Evolutionary conservation across 2,888 invertebrate species (phyloP), one percentile per base, ranked within the genome.

Genomic region (Isoperla grammatica): DNA sequence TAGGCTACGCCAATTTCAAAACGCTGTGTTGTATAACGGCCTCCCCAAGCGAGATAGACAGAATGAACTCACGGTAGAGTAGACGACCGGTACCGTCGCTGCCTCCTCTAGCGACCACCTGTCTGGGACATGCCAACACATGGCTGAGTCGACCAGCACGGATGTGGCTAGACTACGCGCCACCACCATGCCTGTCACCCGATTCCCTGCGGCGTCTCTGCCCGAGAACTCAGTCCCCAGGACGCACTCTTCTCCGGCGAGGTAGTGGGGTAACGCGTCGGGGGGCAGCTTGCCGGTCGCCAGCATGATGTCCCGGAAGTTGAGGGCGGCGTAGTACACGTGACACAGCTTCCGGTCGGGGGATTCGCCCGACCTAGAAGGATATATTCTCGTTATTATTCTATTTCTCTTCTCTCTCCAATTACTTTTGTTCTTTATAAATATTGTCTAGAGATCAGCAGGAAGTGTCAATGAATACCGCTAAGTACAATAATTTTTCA

Each of bases 261-360:
- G 78, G 71, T 89, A 85, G 61, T 94, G 95, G 12, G 98, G 98
- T 60, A 98, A 82, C 50, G 97, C 95, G 78, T 98, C 98, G 35
- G 96, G 95, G 56, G 97, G 93, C 64, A 98, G 81, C 78, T 97
- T 96, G 68, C 97, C 98, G 20, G 94, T 94, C 23, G 97, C 96
- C 71, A 98, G 78, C 98, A 99, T 99, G 67, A 98, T 86, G 76
- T 99, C 98, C 67, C 97, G 86, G 88, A 98, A 98, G 78, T 98
- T 98, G 62, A 98, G 83, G 42, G 96, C 91, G 1, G 95, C 90
- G 76, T 91, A 96, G 75, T 95, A 90, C 12, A 96, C 95, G 64
- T 81, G 82, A 76, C 95, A 95, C 50, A 93, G 77, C 68, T 88
- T 86, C 12, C 77, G 72, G 63, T 80, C 76, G 2, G 79, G 74